These are phyloP conservation scores for Diabrotica virgifera DNA, from an alignment of 1,140 invertebrate genomes.

Conservation along the genomic window DNA sequence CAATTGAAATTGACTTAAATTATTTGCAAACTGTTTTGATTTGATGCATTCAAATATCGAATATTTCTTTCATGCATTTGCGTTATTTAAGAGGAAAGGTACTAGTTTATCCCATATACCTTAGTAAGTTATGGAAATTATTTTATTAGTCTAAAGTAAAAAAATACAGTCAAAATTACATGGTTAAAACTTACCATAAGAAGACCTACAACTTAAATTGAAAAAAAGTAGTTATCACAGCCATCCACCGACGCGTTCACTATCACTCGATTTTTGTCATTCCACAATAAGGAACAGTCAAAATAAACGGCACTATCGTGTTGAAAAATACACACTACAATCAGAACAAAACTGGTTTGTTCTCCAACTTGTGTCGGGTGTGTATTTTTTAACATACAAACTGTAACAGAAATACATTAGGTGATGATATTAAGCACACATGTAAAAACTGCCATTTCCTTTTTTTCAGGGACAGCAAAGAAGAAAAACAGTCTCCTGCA, in stretches of 20 bases:
- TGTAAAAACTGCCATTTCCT: slow-evolving; percentile 23
- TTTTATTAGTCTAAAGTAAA: slow-evolving; percentile 15
- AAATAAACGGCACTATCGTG: not conserved
- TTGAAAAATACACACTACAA: not conserved
- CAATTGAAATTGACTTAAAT: too few relatives aligned
- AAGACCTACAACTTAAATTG: slow-evolving; percentile 12
- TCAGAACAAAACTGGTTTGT: too few relatives aligned
- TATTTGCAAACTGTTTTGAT: too few relatives aligned
- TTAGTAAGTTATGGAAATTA: slow-evolving; percentile 6
- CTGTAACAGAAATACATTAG: slow-evolving; percentile 3
- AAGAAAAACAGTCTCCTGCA: slow-evolving; percentile 29
- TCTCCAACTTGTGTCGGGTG: too few relatives aligned
- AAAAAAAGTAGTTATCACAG: not conserved
- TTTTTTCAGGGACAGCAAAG: slow-evolving; percentile 25
- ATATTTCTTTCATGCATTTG: not conserved
- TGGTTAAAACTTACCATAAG: slow-evolving; percentile 18
- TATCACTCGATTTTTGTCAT: not conserved
- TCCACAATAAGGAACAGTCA: too few relatives aligned
- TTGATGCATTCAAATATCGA: not conserved
- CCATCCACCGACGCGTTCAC: slow-evolving; percentile 8
- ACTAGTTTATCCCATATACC: slow-evolving; percentile 18
- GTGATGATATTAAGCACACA: too few relatives aligned
- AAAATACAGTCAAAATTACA: slow-evolving; percentile 20
- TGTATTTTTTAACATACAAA: not conserved
- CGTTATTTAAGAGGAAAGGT: slow-evolving; percentile 7